These are phyloP conservation scores for Campylomormyrus tamandua DNA, from an alignment of 2,113 vertebrate species.

Conservation along the genomic window DNA sequence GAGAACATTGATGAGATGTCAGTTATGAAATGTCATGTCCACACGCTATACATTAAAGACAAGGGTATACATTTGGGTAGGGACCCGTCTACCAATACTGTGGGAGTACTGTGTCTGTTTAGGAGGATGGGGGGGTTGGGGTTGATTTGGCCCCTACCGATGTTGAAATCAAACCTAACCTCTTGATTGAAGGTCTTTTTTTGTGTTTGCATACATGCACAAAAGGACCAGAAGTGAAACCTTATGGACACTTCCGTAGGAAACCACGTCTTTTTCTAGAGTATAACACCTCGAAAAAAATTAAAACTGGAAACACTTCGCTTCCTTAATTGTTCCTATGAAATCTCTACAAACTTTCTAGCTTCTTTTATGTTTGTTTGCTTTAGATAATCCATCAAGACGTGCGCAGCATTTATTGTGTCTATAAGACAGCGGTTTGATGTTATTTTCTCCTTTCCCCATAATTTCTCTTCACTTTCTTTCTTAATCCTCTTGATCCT, in stretches of 20 bases:
- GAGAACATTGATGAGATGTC: background rate
- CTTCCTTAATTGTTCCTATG: background rate
- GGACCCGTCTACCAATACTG: background rate
- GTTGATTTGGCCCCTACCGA: background rate
- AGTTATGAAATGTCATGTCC: background rate
- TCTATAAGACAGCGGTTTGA: slow-evolving; percentile 19
- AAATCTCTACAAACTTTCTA: slow-evolving; percentile 16
- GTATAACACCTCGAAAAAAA: background rate
- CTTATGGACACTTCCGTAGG: background rate
- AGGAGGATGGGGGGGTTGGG: background rate
- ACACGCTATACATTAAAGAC: background rate
- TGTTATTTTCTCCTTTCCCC: slow-evolving; percentile 16
- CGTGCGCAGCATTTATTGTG: slow-evolving; percentile 9
- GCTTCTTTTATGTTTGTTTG: slow-evolving; percentile 15
- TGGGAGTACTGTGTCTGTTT: background rate
- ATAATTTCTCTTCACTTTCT: slow-evolving; percentile 15
- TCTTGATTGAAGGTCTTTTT: background rate
- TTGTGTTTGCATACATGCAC: background rate
- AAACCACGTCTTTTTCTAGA: background rate
- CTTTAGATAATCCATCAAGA: slow-evolving; percentile 15
- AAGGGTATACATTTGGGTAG: background rate
- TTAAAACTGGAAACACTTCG: background rate
- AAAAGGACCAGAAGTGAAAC: background rate
- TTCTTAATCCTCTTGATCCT: slow-evolving; percentile 18
- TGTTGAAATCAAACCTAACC: background rate